Conservation (phyloP, 1,140 invertebrate genomes). For the Pogonognathellus flavescens region DNA sequence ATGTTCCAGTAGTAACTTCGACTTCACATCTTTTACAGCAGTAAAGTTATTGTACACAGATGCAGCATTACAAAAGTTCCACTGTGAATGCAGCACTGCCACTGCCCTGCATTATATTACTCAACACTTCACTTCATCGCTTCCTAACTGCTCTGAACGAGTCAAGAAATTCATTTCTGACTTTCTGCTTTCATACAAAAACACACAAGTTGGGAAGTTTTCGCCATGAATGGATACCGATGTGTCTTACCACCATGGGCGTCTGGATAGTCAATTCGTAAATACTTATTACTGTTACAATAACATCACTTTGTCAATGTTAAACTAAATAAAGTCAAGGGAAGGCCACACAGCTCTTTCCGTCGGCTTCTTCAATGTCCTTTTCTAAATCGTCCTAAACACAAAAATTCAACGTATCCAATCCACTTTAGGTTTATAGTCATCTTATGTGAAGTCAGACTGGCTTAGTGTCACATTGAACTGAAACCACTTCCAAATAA, state of each 20-base stretch:
- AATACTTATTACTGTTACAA: background rate
- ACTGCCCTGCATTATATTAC: conserved; percentile 30
- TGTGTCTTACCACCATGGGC: background rate
- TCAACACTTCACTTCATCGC: conserved; percentile 5
- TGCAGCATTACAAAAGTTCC: background rate
- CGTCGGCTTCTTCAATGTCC: background rate
- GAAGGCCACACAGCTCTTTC: background rate
- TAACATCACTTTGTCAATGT: background rate
- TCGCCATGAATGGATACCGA: no score
- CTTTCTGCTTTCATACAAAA: no score
- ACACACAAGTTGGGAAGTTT: no score
- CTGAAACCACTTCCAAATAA: no score
- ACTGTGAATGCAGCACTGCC: conserved; percentile 19
- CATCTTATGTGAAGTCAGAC: background rate
- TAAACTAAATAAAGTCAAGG: background rate
- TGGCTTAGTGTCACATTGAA: background rate
- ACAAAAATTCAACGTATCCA: no score
- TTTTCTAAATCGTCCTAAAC: no score
- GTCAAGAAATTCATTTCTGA: no score
- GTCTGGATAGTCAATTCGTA: background rate
- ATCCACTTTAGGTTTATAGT: no score
- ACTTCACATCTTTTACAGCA: no score
- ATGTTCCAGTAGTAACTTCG: background rate
- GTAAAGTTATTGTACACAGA: background rate
- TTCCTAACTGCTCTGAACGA: background rate